Evolutionary conservation across 1,140 invertebrate species (phyloP).

Genomic region (Geopemphigus sp.): DNA sequence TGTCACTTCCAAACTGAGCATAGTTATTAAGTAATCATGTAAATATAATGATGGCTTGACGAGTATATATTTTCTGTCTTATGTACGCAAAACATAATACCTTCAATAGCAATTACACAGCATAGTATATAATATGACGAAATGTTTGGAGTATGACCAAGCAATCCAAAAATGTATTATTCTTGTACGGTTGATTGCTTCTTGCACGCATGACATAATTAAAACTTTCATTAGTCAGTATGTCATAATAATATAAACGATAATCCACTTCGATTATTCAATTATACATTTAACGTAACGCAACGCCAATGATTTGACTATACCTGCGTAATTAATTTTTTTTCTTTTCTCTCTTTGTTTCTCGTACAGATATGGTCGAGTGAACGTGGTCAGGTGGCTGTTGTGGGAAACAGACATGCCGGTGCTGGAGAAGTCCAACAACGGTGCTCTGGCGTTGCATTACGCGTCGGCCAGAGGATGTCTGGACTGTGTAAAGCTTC

Average conservation of each 20-base stretch:
- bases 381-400: constrained; percentile 62
- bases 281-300: background rate
- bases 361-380: constrained; percentile 60
- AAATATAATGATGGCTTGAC: no score
- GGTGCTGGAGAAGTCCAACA: constrained; percentile 58
- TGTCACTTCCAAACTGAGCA: no score
- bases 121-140: no score
- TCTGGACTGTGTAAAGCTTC: constrained; percentile 75
- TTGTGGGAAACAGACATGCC: constrained; percentile 63
- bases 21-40: no score
- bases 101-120: no score
- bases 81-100: no score
- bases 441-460: constrained; percentile 72
- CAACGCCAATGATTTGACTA: background rate
- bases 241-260: constrained; percentile 9
- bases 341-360: no score
- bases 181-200: constrained; percentile 13
- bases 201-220: background rate
- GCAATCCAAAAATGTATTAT: constrained; percentile 8
- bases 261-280: background rate
- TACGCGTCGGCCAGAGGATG: constrained; percentile 82
- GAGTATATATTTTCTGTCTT: no score
- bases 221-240: constrained; percentile 30
- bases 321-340: no score
- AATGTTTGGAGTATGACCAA: background rate